Conservation (phyloP, 2,797 vertebrate species). For the Sphenodon punctatus region DNA sequence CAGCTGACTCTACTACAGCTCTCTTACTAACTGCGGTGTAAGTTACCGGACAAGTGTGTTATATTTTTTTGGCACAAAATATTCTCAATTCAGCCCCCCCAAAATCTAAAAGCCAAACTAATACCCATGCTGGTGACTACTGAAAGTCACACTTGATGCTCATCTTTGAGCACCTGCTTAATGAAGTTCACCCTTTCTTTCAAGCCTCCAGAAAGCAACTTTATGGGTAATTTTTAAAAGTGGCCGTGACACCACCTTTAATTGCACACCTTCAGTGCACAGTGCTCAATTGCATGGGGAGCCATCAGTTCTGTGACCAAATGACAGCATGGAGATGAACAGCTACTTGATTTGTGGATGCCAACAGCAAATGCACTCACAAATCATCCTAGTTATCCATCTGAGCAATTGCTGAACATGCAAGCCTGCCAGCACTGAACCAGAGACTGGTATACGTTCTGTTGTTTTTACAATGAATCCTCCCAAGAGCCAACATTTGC, state of each 20-base stretch:
- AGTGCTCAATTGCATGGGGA: too few species aligned
- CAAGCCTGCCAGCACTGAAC: constrained; percentile 58
- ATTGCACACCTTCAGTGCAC: too few species aligned
- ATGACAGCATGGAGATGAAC: constrained; percentile 20
- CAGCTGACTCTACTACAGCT: too few species aligned
- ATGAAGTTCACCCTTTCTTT: too few species aligned
- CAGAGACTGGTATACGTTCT: constrained; percentile 57
- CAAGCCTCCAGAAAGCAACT: constrained; percentile 5
- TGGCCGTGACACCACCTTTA: background rate
- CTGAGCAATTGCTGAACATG: constrained; percentile 56
- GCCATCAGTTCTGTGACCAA: constrained; percentile 4
- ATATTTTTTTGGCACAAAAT: too few species aligned
- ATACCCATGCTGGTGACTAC: too few species aligned
- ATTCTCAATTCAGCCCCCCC: too few species aligned
- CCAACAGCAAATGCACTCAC: constrained; percentile 9
- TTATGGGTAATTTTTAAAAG: constrained; percentile 13
- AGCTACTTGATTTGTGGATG: constrained; percentile 30
- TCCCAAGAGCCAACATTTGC: constrained; percentile 62
- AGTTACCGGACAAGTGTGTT: too few species aligned
- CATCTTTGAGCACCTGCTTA: too few species aligned
- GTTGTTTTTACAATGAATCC: constrained; percentile 53
- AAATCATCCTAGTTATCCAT: constrained; percentile 67
- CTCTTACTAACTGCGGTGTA: too few species aligned
- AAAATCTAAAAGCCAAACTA: too few species aligned
- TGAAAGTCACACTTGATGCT: too few species aligned